Evolutionary conservation across 2,113 vertebrate species (phyloP).

Genomic region (Otocyon megalotis): DNA sequence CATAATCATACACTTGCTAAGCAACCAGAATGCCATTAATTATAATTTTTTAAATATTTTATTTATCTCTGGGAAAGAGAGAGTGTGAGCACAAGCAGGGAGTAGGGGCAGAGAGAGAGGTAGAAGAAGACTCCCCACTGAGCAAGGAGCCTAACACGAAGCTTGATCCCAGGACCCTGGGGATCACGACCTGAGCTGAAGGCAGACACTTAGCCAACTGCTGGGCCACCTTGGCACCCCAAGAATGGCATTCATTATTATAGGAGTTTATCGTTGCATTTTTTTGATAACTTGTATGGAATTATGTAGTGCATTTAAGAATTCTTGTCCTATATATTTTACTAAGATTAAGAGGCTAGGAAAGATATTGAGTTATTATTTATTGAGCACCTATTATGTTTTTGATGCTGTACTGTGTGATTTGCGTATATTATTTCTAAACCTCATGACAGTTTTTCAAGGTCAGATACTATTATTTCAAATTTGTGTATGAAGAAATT

Average conservation of each 20-base stretch:
- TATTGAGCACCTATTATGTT: neutral
- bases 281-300: neutral
- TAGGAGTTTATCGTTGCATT: neutral
- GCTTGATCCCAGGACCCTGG: neutral
- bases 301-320: neutral
- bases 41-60: neutral
- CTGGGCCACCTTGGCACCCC: neutral
- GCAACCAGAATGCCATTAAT: neutral
- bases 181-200: neutral
- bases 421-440: neutral
- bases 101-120: neutral
- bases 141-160: too few species aligned
- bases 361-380: slow-evolving; percentile 20
- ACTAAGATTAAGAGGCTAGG: neutral
- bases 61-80: neutral
- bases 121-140: neutral
- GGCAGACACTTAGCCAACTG: neutral
- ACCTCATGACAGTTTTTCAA: neutral
- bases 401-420: neutral
- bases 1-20: slow-evolving; percentile 34
- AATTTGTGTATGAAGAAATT: neutral
- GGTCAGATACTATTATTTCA: neutral
- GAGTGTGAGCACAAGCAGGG: neutral
- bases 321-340: neutral
- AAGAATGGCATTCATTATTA: slow-evolving; percentile 11